Evolutionary conservation across 2,113 vertebrate species (phyloP), one percentile per base, ranked within the genome.

Genomic region (Pelodiscus sinensis): DNA sequence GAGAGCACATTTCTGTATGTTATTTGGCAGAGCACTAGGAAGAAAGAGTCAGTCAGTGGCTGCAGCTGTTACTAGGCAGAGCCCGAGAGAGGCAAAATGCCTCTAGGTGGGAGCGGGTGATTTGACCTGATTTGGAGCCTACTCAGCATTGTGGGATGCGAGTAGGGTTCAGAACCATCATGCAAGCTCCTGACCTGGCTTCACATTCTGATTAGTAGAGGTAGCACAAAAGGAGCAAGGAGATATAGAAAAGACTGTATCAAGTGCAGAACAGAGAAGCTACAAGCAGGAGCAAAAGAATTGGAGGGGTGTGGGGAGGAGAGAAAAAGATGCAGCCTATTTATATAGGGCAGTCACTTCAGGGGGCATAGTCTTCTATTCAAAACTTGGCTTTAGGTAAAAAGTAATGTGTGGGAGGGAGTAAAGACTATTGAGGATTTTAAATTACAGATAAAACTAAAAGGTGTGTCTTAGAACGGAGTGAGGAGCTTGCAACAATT

Each of bases 121-220:
- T 52, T 14, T 1, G 3, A 0, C 14, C 51, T 29, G 62, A 52
- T 2, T 52, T 11, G 9, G 4, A 81, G 3, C 27, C 0, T 18
- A 8, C 38, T 79, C 12, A 44, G 83, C 71, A 7, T 0, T 24
- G 31, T 51, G 7, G 24, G 3, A 5, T 79, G 5, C 44, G 14
- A 52, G 58, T 24, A 65, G 27, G 29, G 60, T 65, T 65, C 27
- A 65, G 60, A 65, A 75, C n/a, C 7, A 21, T 15, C 3, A 1
- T 15, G 73, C 65, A 35, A 14, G 18, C 2, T 71, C 4, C 22
- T 4, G 3, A 24, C 6, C 4, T 51, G 35, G 0, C 1, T 58
- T 13, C 84, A n/a, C 31, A 3, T 29, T 79, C 71, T 86, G 35
- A 24, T 55, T 71, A 89, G 35, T 9, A 54, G 58, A 5, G 2